phyloP scores from a whole-genome alignment of 2,797 vertebrate genomes.

The Notoglanidium macrostoma region DNA sequence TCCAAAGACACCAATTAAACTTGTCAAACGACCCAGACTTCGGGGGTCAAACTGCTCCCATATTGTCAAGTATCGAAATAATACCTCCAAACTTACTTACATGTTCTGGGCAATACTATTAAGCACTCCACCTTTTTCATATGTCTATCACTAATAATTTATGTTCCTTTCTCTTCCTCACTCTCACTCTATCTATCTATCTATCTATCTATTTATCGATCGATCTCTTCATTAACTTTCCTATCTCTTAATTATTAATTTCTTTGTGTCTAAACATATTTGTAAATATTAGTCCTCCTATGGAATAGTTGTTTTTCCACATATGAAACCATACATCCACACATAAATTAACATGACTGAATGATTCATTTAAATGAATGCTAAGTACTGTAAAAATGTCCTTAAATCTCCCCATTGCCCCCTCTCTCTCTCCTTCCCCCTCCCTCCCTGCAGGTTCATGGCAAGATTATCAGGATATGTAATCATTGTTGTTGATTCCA shows the following conservation, averaged over 20 bases:
- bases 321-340: not conserved
- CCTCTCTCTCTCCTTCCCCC: not conserved
- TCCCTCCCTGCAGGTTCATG: not conserved
- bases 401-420: not conserved
- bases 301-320: not conserved
- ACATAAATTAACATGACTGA: not conserved
- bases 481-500: conserved; percentile 5
- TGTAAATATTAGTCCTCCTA: not conserved
- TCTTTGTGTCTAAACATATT: not conserved
- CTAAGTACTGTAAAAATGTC: not conserved
- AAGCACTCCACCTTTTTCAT: too few species aligned
- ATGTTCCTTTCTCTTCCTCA: too few species aligned
- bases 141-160: too few species aligned
- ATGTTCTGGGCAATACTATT: too few species aligned
- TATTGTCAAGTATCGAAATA: too few species aligned
- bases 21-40: too few species aligned
- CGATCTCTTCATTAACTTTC: not conserved
- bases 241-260: too few species aligned
- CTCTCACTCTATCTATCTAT: not conserved
- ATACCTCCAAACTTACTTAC: too few species aligned
- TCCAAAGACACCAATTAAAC: too few species aligned
- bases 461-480: not conserved
- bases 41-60: too few species aligned
- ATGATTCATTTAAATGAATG: not conserved
- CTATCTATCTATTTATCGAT: not conserved